These are phyloP conservation scores for Cataglyphis hispanica DNA, from an alignment of 1,140 invertebrate genomes.

Conservation along the genomic window DNA sequence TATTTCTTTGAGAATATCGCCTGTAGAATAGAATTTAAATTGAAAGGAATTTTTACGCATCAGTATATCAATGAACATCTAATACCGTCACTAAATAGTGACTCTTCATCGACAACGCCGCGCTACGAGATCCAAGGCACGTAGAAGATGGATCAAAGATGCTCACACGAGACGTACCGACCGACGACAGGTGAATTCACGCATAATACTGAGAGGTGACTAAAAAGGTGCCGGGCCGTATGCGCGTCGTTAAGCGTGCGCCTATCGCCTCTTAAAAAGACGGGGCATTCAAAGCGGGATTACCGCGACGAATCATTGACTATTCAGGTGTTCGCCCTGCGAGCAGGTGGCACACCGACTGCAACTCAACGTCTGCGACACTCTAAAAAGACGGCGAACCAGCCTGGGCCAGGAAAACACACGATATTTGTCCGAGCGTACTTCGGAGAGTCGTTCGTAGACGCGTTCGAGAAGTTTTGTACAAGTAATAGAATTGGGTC, in stretches of 20 bases:
- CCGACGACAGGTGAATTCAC: slow-evolving; percentile 66
- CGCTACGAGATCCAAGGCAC: neutral
- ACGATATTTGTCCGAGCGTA: neutral
- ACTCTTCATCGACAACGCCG: neutral
- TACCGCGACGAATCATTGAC: slow-evolving; percentile 79
- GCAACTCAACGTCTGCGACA: slow-evolving; percentile 8
- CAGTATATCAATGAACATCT: slow-evolving; percentile 16
- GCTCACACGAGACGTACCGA: slow-evolving; percentile 20
- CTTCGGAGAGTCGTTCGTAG: slow-evolving; percentile 35
- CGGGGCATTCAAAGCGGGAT: slow-evolving; percentile 76
- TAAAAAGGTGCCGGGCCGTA: slow-evolving; percentile 6
- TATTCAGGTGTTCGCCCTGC: slow-evolving; percentile 74
- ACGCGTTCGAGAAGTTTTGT: slow-evolving; percentile 35
- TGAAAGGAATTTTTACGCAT: slow-evolving; percentile 19
- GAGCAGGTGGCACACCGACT: slow-evolving; percentile 74
- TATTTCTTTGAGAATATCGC: neutral
- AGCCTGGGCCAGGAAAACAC: slow-evolving; percentile 30
- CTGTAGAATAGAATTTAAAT: neutral
- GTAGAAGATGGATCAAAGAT: slow-evolving; percentile 40
- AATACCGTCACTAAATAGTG: slow-evolving; percentile 27
- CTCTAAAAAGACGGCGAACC: slow-evolving; percentile 46
- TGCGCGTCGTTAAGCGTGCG: slow-evolving; percentile 53
- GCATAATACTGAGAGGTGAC: slow-evolving; percentile 37
- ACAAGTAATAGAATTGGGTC: slow-evolving; percentile 51
- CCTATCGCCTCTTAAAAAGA: slow-evolving; percentile 66